Base-by-base conservation (phyloP, 2,888 invertebrate genomes). In the Thumatha senex region DNA sequence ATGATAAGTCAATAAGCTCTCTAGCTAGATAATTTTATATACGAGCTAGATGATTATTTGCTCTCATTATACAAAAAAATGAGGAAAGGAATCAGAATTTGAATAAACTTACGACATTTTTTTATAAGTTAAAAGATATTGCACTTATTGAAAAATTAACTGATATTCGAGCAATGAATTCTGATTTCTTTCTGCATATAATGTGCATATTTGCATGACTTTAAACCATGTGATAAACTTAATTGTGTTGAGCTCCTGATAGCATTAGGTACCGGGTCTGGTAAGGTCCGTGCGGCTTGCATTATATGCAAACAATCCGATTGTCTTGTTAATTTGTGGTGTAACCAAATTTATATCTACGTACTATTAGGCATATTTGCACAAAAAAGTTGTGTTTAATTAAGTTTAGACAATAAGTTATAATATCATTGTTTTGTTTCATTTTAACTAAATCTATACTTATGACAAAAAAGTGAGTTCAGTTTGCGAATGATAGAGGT, bases 381-480 rank as follows among this genome's bases (percentile, higher is more conserved):
- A 92, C 92, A 92, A 92, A 91, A 78, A 91, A 87, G 91, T 92
- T 92, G 89, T 91, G 92, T 91, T 91, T 86, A 89, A 87, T 89
- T 91, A 91, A 91, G 90, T 90, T 90, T 92, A 92, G 92, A 91
- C 92, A 92, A 91, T 92, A 92, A 92, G 89, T 90, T 91, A 86
- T 77, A 67, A 88, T 89, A 89, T 89, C 86, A 87, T 89, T 86
- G 82, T 87, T 85, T 88, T 84, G 78, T 87, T 89, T 24, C 87
- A 78, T 78, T 87, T 90, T 83, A 77, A 87, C 76, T 86, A 85
- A 10, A 31, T 31, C 31, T 39, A 39, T 39, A 87, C 82, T 87
- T 86, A 88, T 86, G 89, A 90, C 89, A 89, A 90, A 89, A 84
- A 91, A 90, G 91, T 91, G 90, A 91, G 88, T 91, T 91, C 88